Evolutionary conservation across 2,113 vertebrate genomes (phyloP), one percentile per base, ranked within the genome.

Genomic region (Hyla sarda): DNA sequence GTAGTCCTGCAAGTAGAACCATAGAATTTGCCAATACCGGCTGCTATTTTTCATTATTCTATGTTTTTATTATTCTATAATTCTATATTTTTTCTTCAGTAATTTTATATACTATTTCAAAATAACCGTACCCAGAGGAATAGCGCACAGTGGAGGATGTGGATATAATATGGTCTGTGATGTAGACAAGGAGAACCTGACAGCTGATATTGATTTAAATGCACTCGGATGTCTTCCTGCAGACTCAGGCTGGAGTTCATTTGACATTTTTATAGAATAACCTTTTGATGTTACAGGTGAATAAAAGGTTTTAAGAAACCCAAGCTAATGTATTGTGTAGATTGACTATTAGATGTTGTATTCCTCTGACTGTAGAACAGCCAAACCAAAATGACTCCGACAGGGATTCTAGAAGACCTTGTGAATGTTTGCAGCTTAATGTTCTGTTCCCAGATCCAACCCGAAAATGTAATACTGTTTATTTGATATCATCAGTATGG

Each of bases 401-500:
- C 56, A 25, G 50, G 25, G 47, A n/a, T 65, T 87, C 17, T 25
- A 0, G 48, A 83, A 65, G 37, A 3, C 54, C 32, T 14, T 41
- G 48, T 71, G 54, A 67, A 80, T 80, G 21, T 54, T 80, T 73
- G 54, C 77, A 19, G 62, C 62, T 76, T 73, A 45, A 32, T 16
- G n/a, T 17, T 72, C 48, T 48, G 60, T 82, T 85, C 83, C 69
- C 16, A 47, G 48, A 58, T 47, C 69, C 60, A 47, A 82, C 32
- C 65, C 84, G 48, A 74, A 25, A 82, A 52, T 54, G 41, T 78
- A 45, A 11, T 6, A 85, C 14, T 28, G 56, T 87, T 37, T 47
- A 84, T 67, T 83, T 81, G 84, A 84, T 82, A 71, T 74, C 50
- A 62, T 69, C 69, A 67, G 25, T 62, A 82, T 84, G 62, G 72